Conservation (phyloP, 2,113 vertebrate genomes). For the Thunnus thynnus region DNA sequence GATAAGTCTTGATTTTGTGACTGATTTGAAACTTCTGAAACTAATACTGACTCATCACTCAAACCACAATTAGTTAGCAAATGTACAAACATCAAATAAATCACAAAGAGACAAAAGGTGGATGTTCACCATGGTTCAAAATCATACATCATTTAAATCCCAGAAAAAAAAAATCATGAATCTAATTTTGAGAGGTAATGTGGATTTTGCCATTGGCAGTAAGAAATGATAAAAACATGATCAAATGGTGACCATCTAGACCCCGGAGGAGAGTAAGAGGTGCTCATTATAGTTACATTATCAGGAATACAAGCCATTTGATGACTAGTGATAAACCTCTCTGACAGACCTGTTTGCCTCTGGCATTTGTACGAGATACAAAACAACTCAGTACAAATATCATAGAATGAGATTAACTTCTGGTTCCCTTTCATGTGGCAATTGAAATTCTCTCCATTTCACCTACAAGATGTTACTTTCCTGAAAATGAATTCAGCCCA, state of each 20-base stretch:
- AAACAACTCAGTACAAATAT: background rate
- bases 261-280: background rate
- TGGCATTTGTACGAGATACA: too few relatives aligned
- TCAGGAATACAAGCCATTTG: too few relatives aligned
- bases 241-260: background rate
- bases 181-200: too few relatives aligned
- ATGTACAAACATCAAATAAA: background rate
- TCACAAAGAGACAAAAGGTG: background rate
- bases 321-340: background rate
- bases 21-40: too few relatives aligned
- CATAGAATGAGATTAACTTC: background rate
- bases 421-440: background rate
- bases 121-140: too few relatives aligned
- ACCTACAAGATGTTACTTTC: constrained; percentile 18
- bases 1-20: too few relatives aligned
- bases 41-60: too few relatives aligned
- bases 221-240: background rate
- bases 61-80: too few relatives aligned
- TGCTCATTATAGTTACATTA: background rate
- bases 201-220: background rate
- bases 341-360: background rate
- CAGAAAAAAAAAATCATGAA: background rate
- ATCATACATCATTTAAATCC: background rate
- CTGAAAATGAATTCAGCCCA: constrained; percentile 16
- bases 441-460: background rate